Evolutionary conservation across 1,140 invertebrate species (phyloP).

Genomic region (Eumeta japonica): DNA sequence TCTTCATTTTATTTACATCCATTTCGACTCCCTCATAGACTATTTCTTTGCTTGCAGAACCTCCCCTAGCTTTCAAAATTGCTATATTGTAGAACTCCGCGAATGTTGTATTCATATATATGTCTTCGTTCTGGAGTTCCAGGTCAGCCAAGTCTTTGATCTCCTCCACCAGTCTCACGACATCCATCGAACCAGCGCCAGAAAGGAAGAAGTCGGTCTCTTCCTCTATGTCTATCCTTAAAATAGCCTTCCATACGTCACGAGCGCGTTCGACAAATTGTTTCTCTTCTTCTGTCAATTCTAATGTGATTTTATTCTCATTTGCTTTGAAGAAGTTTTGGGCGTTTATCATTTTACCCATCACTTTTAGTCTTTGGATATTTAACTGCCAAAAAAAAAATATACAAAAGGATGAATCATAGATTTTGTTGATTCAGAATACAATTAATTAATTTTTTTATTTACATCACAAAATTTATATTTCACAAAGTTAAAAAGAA

Average conservation of each 20-base stretch:
- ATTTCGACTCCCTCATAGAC: conserved; percentile 74
- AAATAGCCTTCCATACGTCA: conserved; percentile 81
- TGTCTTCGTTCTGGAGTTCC: conserved; percentile 82
- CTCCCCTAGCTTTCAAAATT: conserved; percentile 67
- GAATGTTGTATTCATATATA: conserved; percentile 91
- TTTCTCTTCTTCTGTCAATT: conserved; percentile 78
- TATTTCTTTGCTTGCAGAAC: conserved; percentile 50
- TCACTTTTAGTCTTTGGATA: conserved; percentile 70
- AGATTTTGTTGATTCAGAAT: no score
- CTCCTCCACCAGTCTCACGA: conserved; percentile 91
- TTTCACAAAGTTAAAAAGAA: no score
- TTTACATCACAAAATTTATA: no score
- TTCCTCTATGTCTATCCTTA: conserved; percentile 74
- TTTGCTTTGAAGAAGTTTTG: conserved; percentile 73
- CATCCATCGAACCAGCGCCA: conserved; percentile 95
- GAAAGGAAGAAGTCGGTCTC: conserved; percentile 89
- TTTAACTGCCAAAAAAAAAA: conserved; percentile 52
- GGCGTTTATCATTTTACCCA: conserved; percentile 82
- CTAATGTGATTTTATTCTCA: conserved; percentile 60
- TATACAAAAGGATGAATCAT: neutral
- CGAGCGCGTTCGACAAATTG: conserved; percentile 62
- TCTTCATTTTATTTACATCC: conserved; percentile 77
- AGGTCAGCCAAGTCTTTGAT: conserved; percentile 80
- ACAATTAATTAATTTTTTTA: no score
- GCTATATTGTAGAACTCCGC: conserved; percentile 73